A percentile compares a stretch with the other conserved stretches of the same genome.
phyloP scores from a whole-genome alignment of 2,797 vertebrate species.

The Tauraco hartlaubi region DNA sequence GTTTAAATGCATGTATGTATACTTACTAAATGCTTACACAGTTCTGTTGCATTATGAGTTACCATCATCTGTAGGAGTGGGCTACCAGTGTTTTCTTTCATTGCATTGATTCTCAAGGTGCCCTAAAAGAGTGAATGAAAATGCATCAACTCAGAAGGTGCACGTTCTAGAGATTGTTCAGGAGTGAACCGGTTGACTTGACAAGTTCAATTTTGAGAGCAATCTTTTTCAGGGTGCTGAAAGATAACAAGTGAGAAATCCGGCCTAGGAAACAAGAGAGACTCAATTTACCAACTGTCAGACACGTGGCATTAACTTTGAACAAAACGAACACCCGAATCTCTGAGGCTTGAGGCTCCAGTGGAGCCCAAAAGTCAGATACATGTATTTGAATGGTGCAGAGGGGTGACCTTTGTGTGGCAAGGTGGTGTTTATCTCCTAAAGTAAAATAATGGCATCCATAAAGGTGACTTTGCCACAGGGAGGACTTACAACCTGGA shows the following conservation, averaged over 20 bases:
- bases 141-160: fast-evolving
- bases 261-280: slow-evolving; percentile 40
- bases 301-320: slow-evolving; percentile 45
- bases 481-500: background rate
- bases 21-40: background rate
- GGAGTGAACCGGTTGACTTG: slow-evolving; percentile 38
- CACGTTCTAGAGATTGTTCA: background rate
- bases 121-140: background rate
- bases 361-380: background rate
- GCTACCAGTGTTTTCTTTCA: background rate
- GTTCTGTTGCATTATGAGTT: background rate
- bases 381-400: background rate
- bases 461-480: background rate
- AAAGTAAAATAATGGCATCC: background rate
- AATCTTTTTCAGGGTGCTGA: slow-evolving; percentile 48
- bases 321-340: slow-evolving; percentile 29
- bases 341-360: slow-evolving; percentile 15
- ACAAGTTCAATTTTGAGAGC: slow-evolving; percentile 69
- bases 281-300: slow-evolving; percentile 68
- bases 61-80: background rate
- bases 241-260: slow-evolving; percentile 64
- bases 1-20: background rate
- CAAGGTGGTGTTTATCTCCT: background rate
- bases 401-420: background rate
- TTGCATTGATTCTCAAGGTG: background rate